phyloP scores from a whole-genome alignment of 2,888 invertebrate species.

The Empis livida region DNA sequence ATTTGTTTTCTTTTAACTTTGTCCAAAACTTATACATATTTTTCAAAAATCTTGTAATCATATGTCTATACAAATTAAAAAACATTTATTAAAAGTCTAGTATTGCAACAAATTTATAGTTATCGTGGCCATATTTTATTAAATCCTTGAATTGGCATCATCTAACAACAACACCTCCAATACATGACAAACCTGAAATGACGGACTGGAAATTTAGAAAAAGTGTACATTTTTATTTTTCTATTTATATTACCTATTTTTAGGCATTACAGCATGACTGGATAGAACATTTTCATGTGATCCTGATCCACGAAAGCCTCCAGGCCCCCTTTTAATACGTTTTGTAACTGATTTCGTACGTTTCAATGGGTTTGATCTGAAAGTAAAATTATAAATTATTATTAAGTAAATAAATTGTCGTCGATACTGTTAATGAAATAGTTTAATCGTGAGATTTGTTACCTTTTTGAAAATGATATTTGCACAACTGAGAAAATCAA shows the following conservation, averaged over 20 bases:
- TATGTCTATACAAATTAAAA: too few relatives aligned
- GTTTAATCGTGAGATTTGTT: too few relatives aligned
- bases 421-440: too few relatives aligned
- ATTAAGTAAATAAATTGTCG: too few relatives aligned
- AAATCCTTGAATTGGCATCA: too few relatives aligned
- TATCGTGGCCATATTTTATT: too few relatives aligned
- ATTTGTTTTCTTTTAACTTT: too few relatives aligned
- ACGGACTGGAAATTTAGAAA: neutral
- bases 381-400: constrained; percentile 49
- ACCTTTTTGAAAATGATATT: constrained; percentile 48
- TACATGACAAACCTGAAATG: constrained; percentile 33
- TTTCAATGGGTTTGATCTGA: constrained; percentile 75
- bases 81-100: too few relatives aligned
- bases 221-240: neutral
- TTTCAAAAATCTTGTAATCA: too few relatives aligned
- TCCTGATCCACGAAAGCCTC: constrained; percentile 45
- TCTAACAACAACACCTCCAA: constrained; percentile 36
- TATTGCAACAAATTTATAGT: too few relatives aligned
- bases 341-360: constrained; percentile 87
- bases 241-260: constrained; percentile 32
- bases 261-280: constrained; percentile 63
- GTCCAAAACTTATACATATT: too few relatives aligned
- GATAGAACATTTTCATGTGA: constrained; percentile 84
- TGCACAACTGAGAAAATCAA: too few relatives aligned
- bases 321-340: constrained; percentile 47